Base-by-base conservation (phyloP, 2,113 vertebrate species). In the Entelurus aequoreus region DNA sequence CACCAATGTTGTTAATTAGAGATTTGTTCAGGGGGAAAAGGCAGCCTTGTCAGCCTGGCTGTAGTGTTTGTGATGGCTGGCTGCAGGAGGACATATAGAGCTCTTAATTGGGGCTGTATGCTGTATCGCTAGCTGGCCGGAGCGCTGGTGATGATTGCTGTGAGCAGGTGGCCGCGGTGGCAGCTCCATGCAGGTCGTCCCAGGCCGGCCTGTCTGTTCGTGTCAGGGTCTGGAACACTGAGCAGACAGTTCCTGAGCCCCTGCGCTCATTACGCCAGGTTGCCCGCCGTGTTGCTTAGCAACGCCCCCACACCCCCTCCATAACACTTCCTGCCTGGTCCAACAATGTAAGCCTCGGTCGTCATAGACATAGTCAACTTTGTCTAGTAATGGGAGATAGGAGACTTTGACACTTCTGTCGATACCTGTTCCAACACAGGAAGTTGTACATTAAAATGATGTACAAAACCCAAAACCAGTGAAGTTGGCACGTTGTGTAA, bases 31-130 rank as follows among this genome's bases (percentile, higher is more conserved):
- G 77, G 81, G 83, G 86, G 81, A 83, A 83, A 86, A 90, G 85
- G 81, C 83, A 81, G 82, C 86, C 88, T 92, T 92, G 90, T 93
- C 92, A 92, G 73, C 63, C 85, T 86, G 87, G 85, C 86, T 71
- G 78, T 84, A 88, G 91, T 89, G 88, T 91, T 89, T 88, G 87
- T 91, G 89, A 91, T 90, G 90, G 88, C 88, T 90, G 91, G 90
- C 84, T 92, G 90, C 83, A 89, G 87, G 84, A 87, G 87, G 87
- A 78, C 91, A 89, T 82, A 84, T 51, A 56, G 86, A 85, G 86
- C 87, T 62, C 86, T 80, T 94, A 94, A 94, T 92, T 93, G 93
- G 90, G 91, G 75, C 88, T 73, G 80, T 89, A 84, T 86, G 87
- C 86, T 79, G 81, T 89, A 87, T 86, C 74, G 72, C 87, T 81